A percentile compares a stretch with the other conserved stretches of the same genome.
phyloP scores from a whole-genome alignment of 2,888 invertebrate species.

The Ommatoiulus sabulosus region DNA sequence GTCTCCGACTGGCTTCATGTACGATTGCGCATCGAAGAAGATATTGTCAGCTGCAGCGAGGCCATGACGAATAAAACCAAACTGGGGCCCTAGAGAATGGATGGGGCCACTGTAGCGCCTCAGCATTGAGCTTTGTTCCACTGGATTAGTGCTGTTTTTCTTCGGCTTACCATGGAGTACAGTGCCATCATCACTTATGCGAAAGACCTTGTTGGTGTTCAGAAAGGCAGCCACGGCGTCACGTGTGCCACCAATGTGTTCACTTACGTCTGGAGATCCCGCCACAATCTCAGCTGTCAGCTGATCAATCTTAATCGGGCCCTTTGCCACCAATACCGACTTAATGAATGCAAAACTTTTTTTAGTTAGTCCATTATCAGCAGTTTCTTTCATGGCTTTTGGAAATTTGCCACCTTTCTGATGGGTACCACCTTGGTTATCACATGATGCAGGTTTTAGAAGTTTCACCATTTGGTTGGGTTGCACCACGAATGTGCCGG shows the following conservation, averaged over 20 bases:
- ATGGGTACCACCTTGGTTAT: background rate
- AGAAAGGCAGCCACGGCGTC: background rate
- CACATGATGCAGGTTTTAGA: background rate
- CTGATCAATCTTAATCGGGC: background rate
- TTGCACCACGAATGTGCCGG: background rate
- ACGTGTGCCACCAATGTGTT: background rate
- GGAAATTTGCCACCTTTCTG: background rate
- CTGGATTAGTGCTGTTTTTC: background rate
- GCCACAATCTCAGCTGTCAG: background rate
- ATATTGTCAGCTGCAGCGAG: background rate
- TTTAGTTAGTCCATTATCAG: background rate
- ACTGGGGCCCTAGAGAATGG: background rate
- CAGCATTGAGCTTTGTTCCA: background rate
- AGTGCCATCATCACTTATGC: background rate
- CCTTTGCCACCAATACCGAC: background rate
- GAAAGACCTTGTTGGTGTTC: background rate
- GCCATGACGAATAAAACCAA: conserved; percentile 10
- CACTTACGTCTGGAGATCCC: background rate
- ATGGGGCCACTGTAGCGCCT: background rate
- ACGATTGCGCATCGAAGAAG: background rate
- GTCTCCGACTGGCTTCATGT: background rate
- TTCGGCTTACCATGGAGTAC: background rate
- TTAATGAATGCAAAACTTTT: background rate
- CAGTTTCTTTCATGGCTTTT: background rate
- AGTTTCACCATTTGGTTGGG: background rate